Evolutionary conservation across 2,113 vertebrate species (phyloP).

Genomic region (Xenopus borealis): DNA sequence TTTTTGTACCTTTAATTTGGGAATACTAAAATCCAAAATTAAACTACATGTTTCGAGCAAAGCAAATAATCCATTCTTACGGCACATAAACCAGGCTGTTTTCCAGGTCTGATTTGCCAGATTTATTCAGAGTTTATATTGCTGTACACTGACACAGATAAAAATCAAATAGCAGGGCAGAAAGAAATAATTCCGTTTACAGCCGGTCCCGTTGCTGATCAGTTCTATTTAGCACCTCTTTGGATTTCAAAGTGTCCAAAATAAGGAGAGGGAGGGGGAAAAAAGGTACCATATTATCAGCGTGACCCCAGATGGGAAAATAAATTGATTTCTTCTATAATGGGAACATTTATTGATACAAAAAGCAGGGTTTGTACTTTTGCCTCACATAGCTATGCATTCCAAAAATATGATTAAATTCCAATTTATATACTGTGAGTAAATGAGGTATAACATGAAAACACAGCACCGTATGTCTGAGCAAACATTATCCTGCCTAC

Average conservation of each 20-base stretch:
- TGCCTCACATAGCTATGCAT: not conserved
- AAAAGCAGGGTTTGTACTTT: not conserved
- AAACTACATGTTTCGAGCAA: not conserved
- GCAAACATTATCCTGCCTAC: constrained; percentile 41
- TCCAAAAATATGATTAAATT: constrained; percentile 30
- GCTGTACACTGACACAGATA: too few species aligned
- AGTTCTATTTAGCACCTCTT: not conserved
- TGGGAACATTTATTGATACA: not conserved
- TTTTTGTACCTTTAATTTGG: not conserved
- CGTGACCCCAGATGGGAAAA: not conserved
- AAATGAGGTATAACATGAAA: constrained; percentile 44
- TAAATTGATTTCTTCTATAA: not conserved
- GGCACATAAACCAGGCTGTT: not conserved
- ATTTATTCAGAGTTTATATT: too few species aligned
- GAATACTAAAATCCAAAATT: not conserved
- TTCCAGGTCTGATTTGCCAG: not conserved
- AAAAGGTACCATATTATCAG: not conserved
- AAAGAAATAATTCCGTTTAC: not conserved
- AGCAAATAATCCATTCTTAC: not conserved
- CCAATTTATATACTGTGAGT: constrained; percentile 27
- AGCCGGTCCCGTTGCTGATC: not conserved
- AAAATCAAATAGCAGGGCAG: not conserved
- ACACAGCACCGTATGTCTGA: constrained; percentile 36
- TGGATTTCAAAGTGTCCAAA: not conserved
- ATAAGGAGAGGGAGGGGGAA: too few species aligned